A percentile compares a stretch with the other conserved stretches of the same genome.
Evolutionary conservation across 2,113 vertebrate species (phyloP).

Genomic region (human): DNA sequence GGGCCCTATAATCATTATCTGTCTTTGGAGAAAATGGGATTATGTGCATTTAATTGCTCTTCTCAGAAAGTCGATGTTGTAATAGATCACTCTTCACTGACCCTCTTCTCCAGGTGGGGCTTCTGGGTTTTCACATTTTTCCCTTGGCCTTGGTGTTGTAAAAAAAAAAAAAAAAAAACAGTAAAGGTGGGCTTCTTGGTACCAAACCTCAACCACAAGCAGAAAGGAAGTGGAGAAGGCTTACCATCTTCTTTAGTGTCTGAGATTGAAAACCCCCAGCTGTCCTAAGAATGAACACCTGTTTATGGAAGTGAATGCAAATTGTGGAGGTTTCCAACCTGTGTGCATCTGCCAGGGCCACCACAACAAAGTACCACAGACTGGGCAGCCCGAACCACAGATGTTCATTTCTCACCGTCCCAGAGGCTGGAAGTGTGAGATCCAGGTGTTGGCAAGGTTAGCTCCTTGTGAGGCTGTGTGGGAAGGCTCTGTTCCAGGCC

Average conservation of each 20-base stretch:
- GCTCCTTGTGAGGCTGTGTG: neutral
- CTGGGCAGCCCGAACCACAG: fast-evolving
- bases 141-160: neutral
- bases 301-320: neutral
- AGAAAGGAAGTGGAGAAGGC: neutral
- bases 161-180: neutral
- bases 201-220: neutral
- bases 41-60: slow-evolving; percentile 65
- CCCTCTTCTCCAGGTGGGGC: neutral
- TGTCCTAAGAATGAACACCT: neutral
- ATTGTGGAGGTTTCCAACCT: neutral
- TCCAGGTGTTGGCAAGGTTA: too few species aligned
- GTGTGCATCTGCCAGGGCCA: fast-evolving
- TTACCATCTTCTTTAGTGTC: neutral
- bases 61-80: slow-evolving; percentile 61
- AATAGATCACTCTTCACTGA: slow-evolving; percentile 34
- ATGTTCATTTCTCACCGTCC: too few species aligned
- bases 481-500: neutral
- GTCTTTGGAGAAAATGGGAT: slow-evolving; percentile 69
- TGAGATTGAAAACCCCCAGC: neutral
- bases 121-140: neutral
- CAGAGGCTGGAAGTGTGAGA: neutral
- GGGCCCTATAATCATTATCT: slow-evolving; percentile 64
- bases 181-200: neutral
- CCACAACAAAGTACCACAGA: fast-evolving